A percentile compares a stretch with the other conserved stretches of the same genome.
Evolutionary conservation across 2,113 vertebrate species (phyloP).

Genomic region (Passer domesticus): DNA sequence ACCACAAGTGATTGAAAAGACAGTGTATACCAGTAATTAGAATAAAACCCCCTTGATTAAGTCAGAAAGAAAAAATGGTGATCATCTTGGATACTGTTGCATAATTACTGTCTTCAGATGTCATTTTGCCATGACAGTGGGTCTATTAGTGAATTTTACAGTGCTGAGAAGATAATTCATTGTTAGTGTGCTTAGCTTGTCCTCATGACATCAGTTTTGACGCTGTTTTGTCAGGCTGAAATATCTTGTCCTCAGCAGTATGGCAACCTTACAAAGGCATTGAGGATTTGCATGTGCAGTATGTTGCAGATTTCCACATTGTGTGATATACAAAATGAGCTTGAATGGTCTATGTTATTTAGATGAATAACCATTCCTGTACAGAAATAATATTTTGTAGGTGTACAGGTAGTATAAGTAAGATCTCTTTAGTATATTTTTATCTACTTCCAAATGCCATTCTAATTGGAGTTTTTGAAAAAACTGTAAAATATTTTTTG

Average conservation of each 20-base stretch:
- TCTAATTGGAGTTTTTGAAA: not conserved
- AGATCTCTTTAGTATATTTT: not conserved
- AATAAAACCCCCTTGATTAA: not conserved
- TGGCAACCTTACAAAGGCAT: not conserved
- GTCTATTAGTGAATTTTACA: not conserved
- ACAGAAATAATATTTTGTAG: not conserved
- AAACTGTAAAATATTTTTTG: not conserved
- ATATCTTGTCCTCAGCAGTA: constrained; percentile 43
- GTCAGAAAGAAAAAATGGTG: not conserved
- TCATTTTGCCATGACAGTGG: not conserved
- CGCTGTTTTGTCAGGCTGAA: constrained; percentile 33
- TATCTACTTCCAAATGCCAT: not conserved
- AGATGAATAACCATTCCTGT: not conserved
- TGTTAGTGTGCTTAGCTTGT: constrained; percentile 6
- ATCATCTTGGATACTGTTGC: not conserved
- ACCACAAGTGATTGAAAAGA: not conserved
- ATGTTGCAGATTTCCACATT: not conserved
- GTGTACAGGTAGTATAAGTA: not conserved
- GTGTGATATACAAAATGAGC: not conserved
- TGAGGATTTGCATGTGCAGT: constrained; percentile 3
- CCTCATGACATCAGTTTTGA: constrained; percentile 29
- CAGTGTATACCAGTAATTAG: not conserved
- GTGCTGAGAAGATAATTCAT: constrained; percentile 8
- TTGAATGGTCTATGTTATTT: not conserved
- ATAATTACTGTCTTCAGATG: not conserved